Evolutionary conservation across 2,888 invertebrate genomes (phyloP).

Genomic region (Ophion ellenae): DNA sequence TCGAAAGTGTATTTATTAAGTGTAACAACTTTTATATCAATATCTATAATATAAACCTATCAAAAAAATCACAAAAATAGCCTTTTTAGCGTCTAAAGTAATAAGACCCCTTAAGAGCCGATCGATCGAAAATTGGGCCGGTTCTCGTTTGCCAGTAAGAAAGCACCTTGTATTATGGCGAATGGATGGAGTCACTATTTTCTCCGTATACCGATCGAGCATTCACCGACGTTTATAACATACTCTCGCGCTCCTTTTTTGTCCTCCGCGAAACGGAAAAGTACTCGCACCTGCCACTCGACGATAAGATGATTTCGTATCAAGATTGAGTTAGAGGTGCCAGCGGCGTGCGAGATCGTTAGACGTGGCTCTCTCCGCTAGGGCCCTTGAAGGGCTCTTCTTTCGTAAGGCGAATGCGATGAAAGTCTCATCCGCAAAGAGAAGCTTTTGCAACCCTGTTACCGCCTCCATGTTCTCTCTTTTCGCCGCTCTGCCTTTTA

Average conservation of each 20-base stretch:
- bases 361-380: slow-evolving; percentile 70
- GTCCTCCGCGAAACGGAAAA: not conserved
- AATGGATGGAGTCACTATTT: slow-evolving; percentile 3
- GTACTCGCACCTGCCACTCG: slow-evolving; percentile 66
- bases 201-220: not conserved
- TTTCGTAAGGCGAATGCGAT: slow-evolving; percentile 66
- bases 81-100: no score
- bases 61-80: no score
- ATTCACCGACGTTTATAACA: slow-evolving; percentile 2
- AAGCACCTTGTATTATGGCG: slow-evolving; percentile 1
- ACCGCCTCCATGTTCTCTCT: slow-evolving; percentile 26
- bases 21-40: no score
- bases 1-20: no score
- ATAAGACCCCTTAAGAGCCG: not conserved
- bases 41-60: no score
- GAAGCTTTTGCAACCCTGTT: slow-evolving; percentile 23
- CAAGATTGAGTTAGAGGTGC: slow-evolving; percentile 74
- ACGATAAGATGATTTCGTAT: slow-evolving; percentile 74
- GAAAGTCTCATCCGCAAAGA: slow-evolving; percentile 52
- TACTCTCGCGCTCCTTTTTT: slow-evolving; percentile 27
- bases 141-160: not conserved
- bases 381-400: slow-evolving; percentile 70
- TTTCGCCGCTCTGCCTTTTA: slow-evolving; percentile 36
- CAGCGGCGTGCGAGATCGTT: slow-evolving; percentile 72
- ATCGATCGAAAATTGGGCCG: not conserved